Percentiles rank a stretch among this genome's conserved stretches.
These are phyloP conservation scores for Parauchenoglanis punctatus DNA, from an alignment of 2,797 vertebrate species.

Conservation along the genomic window DNA sequence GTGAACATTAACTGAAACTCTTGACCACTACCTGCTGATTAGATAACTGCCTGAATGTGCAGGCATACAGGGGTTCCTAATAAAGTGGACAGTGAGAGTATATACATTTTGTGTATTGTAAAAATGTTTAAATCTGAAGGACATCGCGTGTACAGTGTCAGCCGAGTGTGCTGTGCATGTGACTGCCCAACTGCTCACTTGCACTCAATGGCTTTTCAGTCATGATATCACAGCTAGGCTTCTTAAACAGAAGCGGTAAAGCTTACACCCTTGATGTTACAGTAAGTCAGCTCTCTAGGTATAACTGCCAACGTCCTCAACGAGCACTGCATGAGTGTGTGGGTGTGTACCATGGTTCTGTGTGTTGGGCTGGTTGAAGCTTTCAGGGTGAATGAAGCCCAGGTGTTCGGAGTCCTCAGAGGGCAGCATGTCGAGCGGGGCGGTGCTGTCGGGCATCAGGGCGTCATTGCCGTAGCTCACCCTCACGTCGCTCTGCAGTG, in stretches of 20 bases:
- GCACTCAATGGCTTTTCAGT: neutral
- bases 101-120: neutral
- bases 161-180: neutral
- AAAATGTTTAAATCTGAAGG: neutral
- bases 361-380: conserved; percentile 92
- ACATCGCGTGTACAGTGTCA: neutral
- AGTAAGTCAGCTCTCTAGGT: neutral
- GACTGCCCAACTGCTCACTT: neutral
- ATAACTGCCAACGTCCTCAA: no score
- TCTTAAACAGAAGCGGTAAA: neutral
- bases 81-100: neutral
- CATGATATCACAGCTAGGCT: neutral
- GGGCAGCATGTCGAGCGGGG: conserved; percentile 83
- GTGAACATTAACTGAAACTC: neutral
- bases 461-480: conserved; percentile 98
- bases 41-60: neutral
- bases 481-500: conserved; percentile 91
- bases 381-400: conserved; percentile 92
- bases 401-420: conserved; percentile 83
- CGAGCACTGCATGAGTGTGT: neutral
- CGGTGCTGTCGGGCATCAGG: conserved; percentile 91
- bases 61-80: neutral
- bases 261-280: neutral
- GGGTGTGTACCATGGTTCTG: conserved; percentile 79
- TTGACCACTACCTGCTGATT: neutral